Evolutionary conservation across 2,888 invertebrate species (phyloP), one percentile per base, ranked within the genome.

Genomic region (Drosophila neotestacea): DNA sequence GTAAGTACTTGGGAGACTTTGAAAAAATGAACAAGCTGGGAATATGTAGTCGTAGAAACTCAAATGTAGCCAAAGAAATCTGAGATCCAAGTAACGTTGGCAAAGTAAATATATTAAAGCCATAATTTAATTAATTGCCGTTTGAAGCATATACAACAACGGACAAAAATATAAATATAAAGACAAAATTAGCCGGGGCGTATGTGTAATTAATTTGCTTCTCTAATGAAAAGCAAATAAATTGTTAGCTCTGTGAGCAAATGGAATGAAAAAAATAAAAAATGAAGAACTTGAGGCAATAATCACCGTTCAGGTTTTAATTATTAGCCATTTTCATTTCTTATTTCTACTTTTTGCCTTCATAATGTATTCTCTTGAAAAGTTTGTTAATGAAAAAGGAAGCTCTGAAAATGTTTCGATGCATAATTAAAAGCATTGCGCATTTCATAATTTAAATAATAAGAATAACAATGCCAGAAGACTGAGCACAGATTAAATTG

Each of bases 401-500:
- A 70, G 63, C 63, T 10, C 10, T 11, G 42, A 46, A 73, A 77
- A 77, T 70, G 65, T 71, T 71, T 56, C 64, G 68, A 72, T 82
- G 87, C 80, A 80, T 85, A 84, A 82, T 87, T 87, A 83, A 83
- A 83, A 83, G 62, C 63, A 76, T 66, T 79, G 71, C 75, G 75
- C 69, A 75, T 74, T 81, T 67, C 65, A 66, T 70, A 84, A 78
- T 84, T 85, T 71, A 70, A 81, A 80, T 81, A 87, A 85, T 52
- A 71, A 65, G 75, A 77, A 85, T 32, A 83, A 77, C 73, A 86
- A 81, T 84, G 62, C 42, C 61, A 30, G 59, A 48, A 28, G 58
- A 51, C 68, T 51, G 65, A 78, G 58, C 75, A 52, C 55, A 69
- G 77, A 79, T 77, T 78, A 75, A 32, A 70, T 71, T 68, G 74